Conservation (phyloP, 1,140 invertebrate genomes). For the Copidosoma floridanum region DNA sequence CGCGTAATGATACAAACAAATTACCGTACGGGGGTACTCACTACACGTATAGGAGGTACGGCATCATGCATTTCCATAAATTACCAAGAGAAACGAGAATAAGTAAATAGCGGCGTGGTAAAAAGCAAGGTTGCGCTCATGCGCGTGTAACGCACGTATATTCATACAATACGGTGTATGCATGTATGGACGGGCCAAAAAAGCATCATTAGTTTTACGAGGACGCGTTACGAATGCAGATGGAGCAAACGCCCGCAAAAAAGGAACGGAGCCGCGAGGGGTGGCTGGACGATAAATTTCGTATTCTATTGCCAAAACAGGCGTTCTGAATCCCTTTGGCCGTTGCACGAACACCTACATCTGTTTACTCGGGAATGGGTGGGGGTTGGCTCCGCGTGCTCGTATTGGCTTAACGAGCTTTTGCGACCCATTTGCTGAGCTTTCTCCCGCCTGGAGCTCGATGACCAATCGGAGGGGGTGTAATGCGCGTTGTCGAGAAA, state of each 20-base stretch:
- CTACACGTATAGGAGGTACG: no score
- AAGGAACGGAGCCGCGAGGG: conserved; percentile 18
- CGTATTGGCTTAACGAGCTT: conserved; percentile 41
- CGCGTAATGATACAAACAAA: conserved; percentile 15
- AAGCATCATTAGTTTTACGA: conserved; percentile 46
- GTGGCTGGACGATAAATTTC: conserved; percentile 51
- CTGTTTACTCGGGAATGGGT: no score
- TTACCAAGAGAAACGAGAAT: no score
- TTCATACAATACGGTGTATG: no score
- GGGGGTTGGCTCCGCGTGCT: no score
- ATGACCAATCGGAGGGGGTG: no score
- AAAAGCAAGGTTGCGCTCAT: not conserved
- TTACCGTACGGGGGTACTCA: no score
- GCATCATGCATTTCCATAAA: no score
- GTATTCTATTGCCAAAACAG: conserved; percentile 44
- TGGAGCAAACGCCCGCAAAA: conserved; percentile 40
- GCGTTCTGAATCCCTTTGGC: no score
- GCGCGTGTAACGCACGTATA: not conserved
- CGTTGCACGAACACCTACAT: no score
- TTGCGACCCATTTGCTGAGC: conserved; percentile 27
- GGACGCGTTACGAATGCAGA: conserved; percentile 39
- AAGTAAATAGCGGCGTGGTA: conserved; percentile 17
- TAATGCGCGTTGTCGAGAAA: not conserved
- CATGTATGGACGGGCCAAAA: no score
- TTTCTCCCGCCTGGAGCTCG: no score